These are phyloP conservation scores for Crossaster papposus DNA, from an alignment of 53 echinoderm and acorn worm genomes.

Conservation along the genomic window DNA sequence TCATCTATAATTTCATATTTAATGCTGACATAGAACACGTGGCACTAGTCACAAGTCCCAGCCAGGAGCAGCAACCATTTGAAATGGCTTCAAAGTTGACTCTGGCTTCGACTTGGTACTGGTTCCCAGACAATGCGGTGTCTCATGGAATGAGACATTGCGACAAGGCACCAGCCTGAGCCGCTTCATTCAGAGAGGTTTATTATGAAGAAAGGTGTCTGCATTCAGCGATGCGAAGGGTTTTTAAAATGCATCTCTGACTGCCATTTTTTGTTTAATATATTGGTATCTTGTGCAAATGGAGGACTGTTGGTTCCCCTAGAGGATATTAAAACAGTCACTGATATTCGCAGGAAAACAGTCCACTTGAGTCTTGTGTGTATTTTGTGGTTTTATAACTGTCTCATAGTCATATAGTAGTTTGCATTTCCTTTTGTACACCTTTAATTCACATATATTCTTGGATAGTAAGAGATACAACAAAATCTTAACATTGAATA, in stretches of 20 bases:
- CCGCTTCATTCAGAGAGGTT: constrained; percentile 18
- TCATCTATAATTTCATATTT: constrained; percentile 11
- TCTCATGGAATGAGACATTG: constrained; percentile 50
- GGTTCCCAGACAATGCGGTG: background rate
- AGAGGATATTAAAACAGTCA: constrained; percentile 69
- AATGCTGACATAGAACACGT: background rate
- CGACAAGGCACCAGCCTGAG: constrained; percentile 29
- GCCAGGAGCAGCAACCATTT: constrained; percentile 27
- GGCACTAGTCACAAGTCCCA: constrained; percentile 22
- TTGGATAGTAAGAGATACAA: too few relatives aligned
- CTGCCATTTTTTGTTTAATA: constrained; percentile 63
- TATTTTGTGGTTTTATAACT: background rate
- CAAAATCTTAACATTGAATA: too few relatives aligned
- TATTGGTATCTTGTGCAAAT: constrained; percentile 65
- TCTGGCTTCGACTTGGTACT: constrained; percentile 15
- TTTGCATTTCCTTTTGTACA: background rate
- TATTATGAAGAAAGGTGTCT: constrained; percentile 17
- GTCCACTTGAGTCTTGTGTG: constrained; percentile 1
- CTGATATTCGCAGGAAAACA: constrained; percentile 69
- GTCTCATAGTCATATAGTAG: background rate
- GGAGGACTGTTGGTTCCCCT: constrained; percentile 64
- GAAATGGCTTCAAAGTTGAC: constrained; percentile 25
- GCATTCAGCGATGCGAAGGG: constrained; percentile 64
- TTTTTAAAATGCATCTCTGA: constrained; percentile 66
- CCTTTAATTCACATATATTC: too few relatives aligned